Evolutionary conservation across 2,888 invertebrate species (phyloP), one percentile per base, ranked within the genome.

Genomic region (Eristalinus aeneus): DNA sequence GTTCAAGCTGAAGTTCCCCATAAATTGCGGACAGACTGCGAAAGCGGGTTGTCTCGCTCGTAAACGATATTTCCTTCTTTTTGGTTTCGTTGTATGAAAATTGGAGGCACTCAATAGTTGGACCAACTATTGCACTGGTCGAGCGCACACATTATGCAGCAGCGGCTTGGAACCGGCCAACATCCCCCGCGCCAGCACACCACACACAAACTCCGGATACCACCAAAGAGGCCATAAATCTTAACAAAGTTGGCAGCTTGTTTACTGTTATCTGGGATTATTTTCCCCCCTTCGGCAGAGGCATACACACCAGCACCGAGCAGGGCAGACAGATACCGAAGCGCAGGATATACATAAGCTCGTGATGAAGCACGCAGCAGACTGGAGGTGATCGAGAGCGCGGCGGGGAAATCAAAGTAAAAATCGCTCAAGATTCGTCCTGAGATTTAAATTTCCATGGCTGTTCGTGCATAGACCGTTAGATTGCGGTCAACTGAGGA

Each of bases 181-280:
- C 23, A 27, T 27, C 23, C 23, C 56, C 23, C 56, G 10, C 22
- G 31, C 32, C 36, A 12, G 16, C 64, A 36, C 12, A 53, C 23
- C 31, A n/a, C 53, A 53, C 3, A 20, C 23, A 32, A n/a, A 32
- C 46, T 8, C 23, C 16, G 6, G 31, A 34, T 20, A 23, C 54
- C 22, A 46, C 64, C 46, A 74, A 56, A 60, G 71, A 36, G 72
- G 31, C 63, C 16, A 85, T 85, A 85, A 85, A 80, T 85, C 85
- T 64, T 80, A 56, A 60, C 67, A 80, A 85, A 85, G 81, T 85
- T 85, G 85, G 81, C 85, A 85, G 85, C 72, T 85, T 85, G 85
- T 76, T 80, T 76, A 85, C 75, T 76, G 56, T 72, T 85, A 85
- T 85, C 85, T 80, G 46, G 72, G 75, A 85, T 76, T 80, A 85